These are phyloP conservation scores for Drosophila tripunctata DNA, from an alignment of 2,888 invertebrate genomes.

Conservation along the genomic window DNA sequence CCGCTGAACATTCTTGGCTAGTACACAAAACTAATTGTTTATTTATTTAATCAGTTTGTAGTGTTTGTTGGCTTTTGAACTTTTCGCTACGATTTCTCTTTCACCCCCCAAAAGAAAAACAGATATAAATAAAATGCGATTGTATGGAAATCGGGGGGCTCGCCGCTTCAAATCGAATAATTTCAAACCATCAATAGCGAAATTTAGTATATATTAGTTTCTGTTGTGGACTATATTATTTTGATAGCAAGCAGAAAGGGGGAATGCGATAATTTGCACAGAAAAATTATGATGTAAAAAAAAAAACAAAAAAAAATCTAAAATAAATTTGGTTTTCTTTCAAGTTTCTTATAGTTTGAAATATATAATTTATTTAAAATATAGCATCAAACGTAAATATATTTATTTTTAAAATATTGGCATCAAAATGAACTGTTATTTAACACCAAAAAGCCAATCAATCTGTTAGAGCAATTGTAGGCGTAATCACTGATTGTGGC, in stretches of 20 bases:
- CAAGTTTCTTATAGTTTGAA: no score
- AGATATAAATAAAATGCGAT: conserved; percentile 22
- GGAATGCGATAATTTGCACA: no score
- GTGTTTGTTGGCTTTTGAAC: conserved; percentile 70
- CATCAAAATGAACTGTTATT: conserved; percentile 8
- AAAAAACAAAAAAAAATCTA: no score
- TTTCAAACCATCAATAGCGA: neutral
- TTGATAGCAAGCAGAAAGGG: neutral
- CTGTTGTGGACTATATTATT: neutral
- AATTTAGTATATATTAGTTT: neutral
- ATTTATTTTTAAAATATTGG: no score
- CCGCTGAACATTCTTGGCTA: conserved; percentile 7
- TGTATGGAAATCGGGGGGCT: conserved; percentile 32
- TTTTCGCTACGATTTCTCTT: conserved; percentile 37
- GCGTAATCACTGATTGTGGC: conserved; percentile 63
- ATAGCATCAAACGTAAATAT: no score
- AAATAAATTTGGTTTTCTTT: no score
- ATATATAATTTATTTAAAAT: no score
- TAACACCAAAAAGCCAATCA: conserved; percentile 14
- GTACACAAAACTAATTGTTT: conserved; percentile 53
- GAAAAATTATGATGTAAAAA: no score
- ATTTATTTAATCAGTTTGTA: conserved; percentile 46
- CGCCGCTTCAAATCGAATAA: conserved; percentile 17
- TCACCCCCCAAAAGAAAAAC: conserved; percentile 5
- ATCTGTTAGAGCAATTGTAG: conserved; percentile 21